Evolutionary conservation across 2,888 invertebrate genomes (phyloP).

Genomic region (Cantharis nigra): DNA sequence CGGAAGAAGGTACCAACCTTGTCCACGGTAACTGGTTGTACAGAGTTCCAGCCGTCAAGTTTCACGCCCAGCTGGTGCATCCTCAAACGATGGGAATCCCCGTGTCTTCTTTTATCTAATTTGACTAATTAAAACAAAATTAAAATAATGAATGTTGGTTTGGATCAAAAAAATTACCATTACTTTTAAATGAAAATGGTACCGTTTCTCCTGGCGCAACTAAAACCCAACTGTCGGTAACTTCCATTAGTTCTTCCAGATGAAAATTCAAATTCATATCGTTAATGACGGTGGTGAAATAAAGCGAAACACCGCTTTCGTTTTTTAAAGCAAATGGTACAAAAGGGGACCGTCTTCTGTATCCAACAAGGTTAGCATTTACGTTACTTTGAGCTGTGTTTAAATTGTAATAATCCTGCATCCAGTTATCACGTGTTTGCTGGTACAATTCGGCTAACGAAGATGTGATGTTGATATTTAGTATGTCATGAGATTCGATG

Average conservation of each 20-base stretch:
- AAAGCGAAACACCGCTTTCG: constrained; percentile 83
- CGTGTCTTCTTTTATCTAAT: constrained; percentile 66
- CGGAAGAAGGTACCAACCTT: constrained; percentile 93
- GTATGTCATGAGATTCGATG: constrained; percentile 70
- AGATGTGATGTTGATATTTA: constrained; percentile 88
- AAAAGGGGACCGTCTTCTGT: constrained; percentile 83
- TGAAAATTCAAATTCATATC: constrained; percentile 60
- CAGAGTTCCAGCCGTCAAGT: constrained; percentile 87
- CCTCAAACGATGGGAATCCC: constrained; percentile 75
- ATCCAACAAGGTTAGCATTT: constrained; percentile 59
- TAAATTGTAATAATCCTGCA: constrained; percentile 70
- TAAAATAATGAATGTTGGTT: background rate
- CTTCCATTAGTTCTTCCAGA: constrained; percentile 50
- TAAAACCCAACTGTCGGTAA: constrained; percentile 68
- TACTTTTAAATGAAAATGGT: constrained; percentile 84
- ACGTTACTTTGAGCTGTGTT: constrained; percentile 31
- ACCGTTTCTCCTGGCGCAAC: constrained; percentile 77
- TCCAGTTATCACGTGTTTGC: constrained; percentile 85
- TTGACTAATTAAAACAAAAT: constrained; percentile 2
- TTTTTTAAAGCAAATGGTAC: constrained; percentile 94
- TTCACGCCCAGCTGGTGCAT: constrained; percentile 88
- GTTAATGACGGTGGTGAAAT: constrained; percentile 83
- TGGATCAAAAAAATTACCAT: constrained; percentile 55
- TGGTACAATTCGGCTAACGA: constrained; percentile 82
- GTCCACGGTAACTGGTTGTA: constrained; percentile 92